Conservation (phyloP, 2,113 vertebrate genomes). For the Ibidorhyncha struthersii region DNA sequence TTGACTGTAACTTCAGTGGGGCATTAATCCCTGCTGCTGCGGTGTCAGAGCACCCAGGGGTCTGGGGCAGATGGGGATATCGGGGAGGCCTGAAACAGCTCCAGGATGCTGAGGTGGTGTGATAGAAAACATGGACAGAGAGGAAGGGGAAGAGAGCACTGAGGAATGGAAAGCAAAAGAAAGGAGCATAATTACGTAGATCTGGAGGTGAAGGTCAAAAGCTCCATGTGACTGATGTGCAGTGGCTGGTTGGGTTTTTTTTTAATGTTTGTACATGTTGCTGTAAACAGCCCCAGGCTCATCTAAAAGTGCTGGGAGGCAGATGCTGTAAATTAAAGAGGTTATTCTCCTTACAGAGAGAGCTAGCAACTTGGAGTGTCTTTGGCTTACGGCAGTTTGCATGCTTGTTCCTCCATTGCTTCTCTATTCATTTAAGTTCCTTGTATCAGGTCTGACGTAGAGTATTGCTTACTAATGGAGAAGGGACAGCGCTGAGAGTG, state of each 20-base stretch:
- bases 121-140: not conserved
- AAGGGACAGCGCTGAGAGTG: fast-evolving
- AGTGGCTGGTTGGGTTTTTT: not conserved
- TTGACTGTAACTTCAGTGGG: not conserved
- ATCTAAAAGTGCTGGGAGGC: not conserved
- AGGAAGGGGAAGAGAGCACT: not conserved
- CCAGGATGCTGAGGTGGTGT: not conserved
- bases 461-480: not conserved
- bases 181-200: not conserved
- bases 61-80: fast-evolving
- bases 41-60: fast-evolving
- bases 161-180: not conserved
- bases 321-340: not conserved
- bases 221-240: not conserved
- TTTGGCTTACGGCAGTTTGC: not conserved
- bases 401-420: not conserved
- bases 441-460: not conserved
- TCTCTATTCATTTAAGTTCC: not conserved
- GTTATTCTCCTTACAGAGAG: not conserved
- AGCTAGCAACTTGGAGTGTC: fast-evolving
- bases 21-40: not conserved
- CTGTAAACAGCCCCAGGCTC: not conserved
- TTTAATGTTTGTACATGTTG: not conserved
- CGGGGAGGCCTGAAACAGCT: not conserved
- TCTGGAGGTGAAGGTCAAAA: constrained; percentile 36